Evolutionary conservation across 53 echinoderm and acorn worm genomes (phyloP), one percentile per base, ranked within the genome.

Genomic region (Pentamera pediparva): DNA sequence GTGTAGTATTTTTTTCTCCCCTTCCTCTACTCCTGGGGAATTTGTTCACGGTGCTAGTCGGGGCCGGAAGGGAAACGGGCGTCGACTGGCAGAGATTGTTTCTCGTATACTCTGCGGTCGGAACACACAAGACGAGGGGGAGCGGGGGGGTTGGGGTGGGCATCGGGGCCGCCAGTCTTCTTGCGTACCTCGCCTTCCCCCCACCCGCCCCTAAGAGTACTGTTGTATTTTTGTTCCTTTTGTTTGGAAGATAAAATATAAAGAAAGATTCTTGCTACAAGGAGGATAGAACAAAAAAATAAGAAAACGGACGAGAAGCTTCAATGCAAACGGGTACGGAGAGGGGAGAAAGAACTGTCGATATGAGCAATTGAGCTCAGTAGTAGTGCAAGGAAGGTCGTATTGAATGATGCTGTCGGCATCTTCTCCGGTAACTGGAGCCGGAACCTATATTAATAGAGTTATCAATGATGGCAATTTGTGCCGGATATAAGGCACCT

Each of bases 251-350:
- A 41, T 41, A 40, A 67, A 67, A 43, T n/a, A n/a, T n/a, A n/a
- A 67, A 43, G 41, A 41, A 45, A 67, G 45, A 67, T 67, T 67
- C 67, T 67, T 67, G 67, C 67, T 67, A 67, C 67, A 30, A 39
- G 45, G 43, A 43, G 45, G 45, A 67, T 24, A 67, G 24, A 67
- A 41, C 39, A 40, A 39, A 67, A 67, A 67, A 67, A 67, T 40
- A 67, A 40, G 41, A 67, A 41, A 67, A 67, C 39, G 29, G 45
- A 39, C 22, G 41, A 26, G 41, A 67, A 41, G 24, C 29, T 37
- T 67, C 67, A 67, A 67, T 67, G 67, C 67, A 67, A 67, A 67
- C 67, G 45, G 67, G 67, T 21, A 22, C 1, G 54, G 28, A 1
- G 54, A 54, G 28, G 54, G 24, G 54, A 26, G n/a, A n/a, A n/a